phyloP scores from a whole-genome alignment of 2,888 invertebrate species.

The Athalia circularis region DNA sequence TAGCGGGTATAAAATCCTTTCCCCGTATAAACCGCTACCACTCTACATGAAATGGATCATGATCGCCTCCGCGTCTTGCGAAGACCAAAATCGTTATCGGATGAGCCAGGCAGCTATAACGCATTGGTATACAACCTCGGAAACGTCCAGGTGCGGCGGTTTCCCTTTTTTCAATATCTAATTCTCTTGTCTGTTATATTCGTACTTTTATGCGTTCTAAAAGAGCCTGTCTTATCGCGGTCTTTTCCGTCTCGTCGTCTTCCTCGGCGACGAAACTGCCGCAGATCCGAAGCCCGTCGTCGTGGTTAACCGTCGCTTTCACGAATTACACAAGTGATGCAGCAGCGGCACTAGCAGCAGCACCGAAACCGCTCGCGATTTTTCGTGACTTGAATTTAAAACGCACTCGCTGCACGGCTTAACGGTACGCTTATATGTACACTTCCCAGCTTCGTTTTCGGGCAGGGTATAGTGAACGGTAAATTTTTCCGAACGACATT shows the following conservation, averaged over 20 bases:
- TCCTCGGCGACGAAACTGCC: neutral
- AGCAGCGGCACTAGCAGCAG: constrained; percentile 38
- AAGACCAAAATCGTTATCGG: too few relatives aligned
- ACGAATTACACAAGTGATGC: constrained; percentile 60
- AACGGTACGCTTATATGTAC: neutral
- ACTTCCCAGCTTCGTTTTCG: neutral
- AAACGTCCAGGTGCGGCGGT: too few relatives aligned
- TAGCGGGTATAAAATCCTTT: constrained; percentile 20
- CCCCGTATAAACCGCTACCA: constrained; percentile 3
- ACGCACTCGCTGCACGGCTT: constrained; percentile 12
- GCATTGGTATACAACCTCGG: too few relatives aligned
- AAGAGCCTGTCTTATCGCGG: too few relatives aligned
- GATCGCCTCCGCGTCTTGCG: too few relatives aligned
- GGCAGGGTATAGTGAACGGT: too few relatives aligned
- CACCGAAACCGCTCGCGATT: constrained; percentile 12
- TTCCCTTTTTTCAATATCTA: too few relatives aligned
- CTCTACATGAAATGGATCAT: constrained; percentile 5
- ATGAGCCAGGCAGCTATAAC: too few relatives aligned
- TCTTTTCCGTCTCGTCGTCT: too few relatives aligned
- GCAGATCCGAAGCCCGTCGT: constrained; percentile 18
- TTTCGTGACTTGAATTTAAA: constrained; percentile 34
- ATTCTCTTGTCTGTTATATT: too few relatives aligned
- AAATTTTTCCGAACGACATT: too few relatives aligned
- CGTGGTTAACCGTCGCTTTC: constrained; percentile 61
- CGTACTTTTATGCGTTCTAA: too few relatives aligned